Base-by-base conservation (phyloP, 2,797 vertebrate species). In the Pygocentrus nattereri region DNA sequence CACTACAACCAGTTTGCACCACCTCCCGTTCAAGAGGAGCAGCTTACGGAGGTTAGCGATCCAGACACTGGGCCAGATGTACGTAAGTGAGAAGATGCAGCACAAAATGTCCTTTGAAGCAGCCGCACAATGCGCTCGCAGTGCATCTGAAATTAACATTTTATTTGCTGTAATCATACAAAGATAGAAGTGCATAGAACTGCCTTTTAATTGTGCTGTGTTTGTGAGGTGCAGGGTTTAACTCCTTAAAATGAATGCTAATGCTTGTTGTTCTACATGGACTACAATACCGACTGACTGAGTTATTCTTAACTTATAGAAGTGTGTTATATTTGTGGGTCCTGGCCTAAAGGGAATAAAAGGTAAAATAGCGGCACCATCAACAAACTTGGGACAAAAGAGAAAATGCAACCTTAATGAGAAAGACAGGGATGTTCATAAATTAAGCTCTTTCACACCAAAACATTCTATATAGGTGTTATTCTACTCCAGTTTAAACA, bases 1-100 rank as follows among this genome's bases (percentile, higher is more conserved):
- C 96, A 98, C 89, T 96, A 99, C 92, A 98, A 98, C 93, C 98
- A 99, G 88, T 95, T 98, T 56, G 85, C 95, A 87, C 93, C 95
- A 80, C 97, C 96, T 0, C 93, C 96, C 87, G 92, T 95, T 4
- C 93, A 95, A 4, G 86, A 97, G 71, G 98, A 99, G 86, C 96
- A 96, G 89, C 95, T 97, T 8, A 94, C 96, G 0, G 98, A 99
- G 97, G 98, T 99, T 94, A 93, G 87, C 68, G 80, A 77, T 31
- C 81, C 44, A 64, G 65, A 68, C 65, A 44, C 21, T 27, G 16
- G 31, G 50, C 78, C 64, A 23, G 64, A 49, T 56, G 30, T 31
- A 38, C 34, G 19, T 64, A 70, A n/a, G 52, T 56, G 13, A 70
- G 54, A 64, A 69, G 65, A 23, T 38, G n/a, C 65, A 44, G 65